Evolutionary conservation across 2,113 vertebrate genomes (phyloP).

Genomic region (Orthonyx spaldingii): DNA sequence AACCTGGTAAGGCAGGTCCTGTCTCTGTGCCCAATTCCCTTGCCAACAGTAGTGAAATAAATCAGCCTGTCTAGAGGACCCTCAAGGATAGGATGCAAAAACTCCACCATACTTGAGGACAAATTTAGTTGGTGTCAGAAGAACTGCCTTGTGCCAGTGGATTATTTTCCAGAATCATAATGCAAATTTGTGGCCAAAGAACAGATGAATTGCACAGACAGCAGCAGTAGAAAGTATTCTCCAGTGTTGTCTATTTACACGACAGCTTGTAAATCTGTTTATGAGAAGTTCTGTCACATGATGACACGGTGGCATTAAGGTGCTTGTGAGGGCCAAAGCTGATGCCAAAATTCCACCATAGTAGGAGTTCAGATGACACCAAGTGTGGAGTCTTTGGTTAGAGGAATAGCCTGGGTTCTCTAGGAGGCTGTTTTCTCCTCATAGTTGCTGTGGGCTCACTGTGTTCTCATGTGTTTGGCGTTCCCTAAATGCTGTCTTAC

Average conservation of each 20-base stretch:
- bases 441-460: background rate
- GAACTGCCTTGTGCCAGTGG: background rate
- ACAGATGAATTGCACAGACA: background rate
- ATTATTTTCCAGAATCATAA: background rate
- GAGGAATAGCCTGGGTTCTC: background rate
- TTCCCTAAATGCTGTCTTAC: background rate
- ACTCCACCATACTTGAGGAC: background rate
- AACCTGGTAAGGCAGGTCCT: constrained; percentile 39
- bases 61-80: constrained; percentile 51
- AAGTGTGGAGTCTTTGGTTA: background rate
- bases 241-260: background rate
- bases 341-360: background rate
- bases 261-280: background rate
- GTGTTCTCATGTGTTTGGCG: background rate
- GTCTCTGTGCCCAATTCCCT: background rate
- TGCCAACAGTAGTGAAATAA: background rate
- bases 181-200: background rate
- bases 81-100: background rate
- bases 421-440: constrained; percentile 18
- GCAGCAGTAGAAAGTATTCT: background rate
- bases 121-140: background rate
- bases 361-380: background rate
- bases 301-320: background rate
- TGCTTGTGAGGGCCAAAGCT: background rate
- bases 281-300: background rate